Evolutionary conservation across 2,113 vertebrate genomes (phyloP), one percentile per base, ranked within the genome.

Genomic region (Pogona vitticeps): DNA sequence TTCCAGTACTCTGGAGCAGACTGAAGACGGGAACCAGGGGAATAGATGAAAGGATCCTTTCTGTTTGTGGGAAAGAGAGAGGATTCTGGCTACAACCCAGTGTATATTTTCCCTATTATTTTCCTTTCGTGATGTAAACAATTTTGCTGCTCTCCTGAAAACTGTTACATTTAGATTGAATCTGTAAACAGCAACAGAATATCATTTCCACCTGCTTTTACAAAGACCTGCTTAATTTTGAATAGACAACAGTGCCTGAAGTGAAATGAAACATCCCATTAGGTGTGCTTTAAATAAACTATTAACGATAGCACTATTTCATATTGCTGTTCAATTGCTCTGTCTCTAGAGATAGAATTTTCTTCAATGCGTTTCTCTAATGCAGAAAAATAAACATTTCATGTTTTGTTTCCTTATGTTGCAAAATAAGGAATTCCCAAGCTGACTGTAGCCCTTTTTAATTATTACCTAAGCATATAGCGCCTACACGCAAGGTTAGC

Each of bases 201-300:
- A 56, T 79, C 56, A 88, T n/a, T 61, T 52, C 8, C 38, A 1
- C 72, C 0, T 88, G 31, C 8, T 84, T 86, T 85, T 83, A 13
- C 23, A 17, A 89, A 52, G 1, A 5, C 1, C 79, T 80, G 6
- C 40, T 26, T 90, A 81, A 86, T 23, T 1, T 17, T 23, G 8
- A 52, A 56, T 2, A 1, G 79, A 40, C 61, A 84, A 89, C 59
- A 82, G 61, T 65, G 75, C 58, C 17, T 68, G 33, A 52, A 88
- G 46, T 85, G 46, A 87, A 68, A 33, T 87, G 88, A 58, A 73
- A 70, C 31, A 42, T 1, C 87, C 28, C 20, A 0, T 1, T 87
- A 88, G 40, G 80, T 72, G 0, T 75, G 38, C 42, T 56, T 91
- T 28, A 85, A 79, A 70, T 82, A 67, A 90, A 84, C 61, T 10